A percentile compares a stretch with the other conserved stretches of the same genome.
Evolutionary conservation across 2,113 vertebrate genomes (phyloP).

Genomic region (Calyptomena viridis): DNA sequence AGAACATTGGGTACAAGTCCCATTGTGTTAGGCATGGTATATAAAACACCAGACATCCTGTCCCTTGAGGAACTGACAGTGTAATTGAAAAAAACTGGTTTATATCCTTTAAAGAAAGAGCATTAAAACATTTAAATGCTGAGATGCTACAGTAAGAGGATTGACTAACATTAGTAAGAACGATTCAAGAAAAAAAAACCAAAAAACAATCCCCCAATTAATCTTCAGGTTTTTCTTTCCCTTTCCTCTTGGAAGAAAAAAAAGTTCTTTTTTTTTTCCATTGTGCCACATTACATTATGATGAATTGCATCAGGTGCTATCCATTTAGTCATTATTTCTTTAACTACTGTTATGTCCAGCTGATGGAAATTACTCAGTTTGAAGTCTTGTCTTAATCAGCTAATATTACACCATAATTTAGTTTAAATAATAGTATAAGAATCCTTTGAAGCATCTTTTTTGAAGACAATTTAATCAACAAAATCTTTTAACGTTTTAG

Average conservation of each 20-base stretch:
- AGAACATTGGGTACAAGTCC: not conserved
- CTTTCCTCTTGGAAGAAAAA: conserved; percentile 2
- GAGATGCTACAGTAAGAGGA: not conserved
- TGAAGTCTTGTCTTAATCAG: conserved; percentile 79
- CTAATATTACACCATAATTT: conserved; percentile 77
- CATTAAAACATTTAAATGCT: not conserved
- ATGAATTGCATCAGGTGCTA: conserved; percentile 63
- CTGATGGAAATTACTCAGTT: conserved; percentile 76
- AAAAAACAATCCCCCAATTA: not conserved
- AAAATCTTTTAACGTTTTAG: conserved; percentile 59
- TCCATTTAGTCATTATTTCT: conserved; percentile 74
- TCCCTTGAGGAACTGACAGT: not conserved
- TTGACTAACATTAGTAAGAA: not conserved
- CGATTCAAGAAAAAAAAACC: not conserved
- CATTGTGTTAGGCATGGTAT: not conserved
- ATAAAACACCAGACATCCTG: conserved; percentile 4
- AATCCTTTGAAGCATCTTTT: conserved; percentile 77
- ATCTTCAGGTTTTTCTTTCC: conserved; percentile 41
- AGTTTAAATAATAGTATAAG: conserved; percentile 75
- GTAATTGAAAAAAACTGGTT: conserved; percentile 13
- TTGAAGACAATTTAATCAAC: conserved; percentile 72
- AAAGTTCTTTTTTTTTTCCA: not conserved
- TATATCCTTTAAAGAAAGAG: not conserved
- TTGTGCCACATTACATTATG: conserved; percentile 58
- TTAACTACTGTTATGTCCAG: conserved; percentile 73